Percentiles rank a stretch among this genome's conserved stretches.
Conservation (phyloP, 37 sponge, comb jelly and placozoan genomes). For the Crambe crambe region DNA sequence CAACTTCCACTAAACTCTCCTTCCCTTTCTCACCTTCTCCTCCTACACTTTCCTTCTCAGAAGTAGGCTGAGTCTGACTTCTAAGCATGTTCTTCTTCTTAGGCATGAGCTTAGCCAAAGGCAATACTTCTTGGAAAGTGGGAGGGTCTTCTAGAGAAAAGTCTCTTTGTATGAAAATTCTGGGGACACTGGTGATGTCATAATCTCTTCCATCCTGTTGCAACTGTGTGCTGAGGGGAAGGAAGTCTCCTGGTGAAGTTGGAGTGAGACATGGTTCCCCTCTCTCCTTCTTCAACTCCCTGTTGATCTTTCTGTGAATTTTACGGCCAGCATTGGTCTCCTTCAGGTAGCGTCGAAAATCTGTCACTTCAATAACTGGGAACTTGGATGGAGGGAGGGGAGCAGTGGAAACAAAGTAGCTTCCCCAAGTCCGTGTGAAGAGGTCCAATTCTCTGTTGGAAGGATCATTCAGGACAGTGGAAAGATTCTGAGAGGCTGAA, state of each 20-base stretch:
- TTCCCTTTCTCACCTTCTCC: background rate
- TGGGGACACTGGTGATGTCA: constrained; percentile 61
- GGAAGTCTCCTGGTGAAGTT: constrained; percentile 16
- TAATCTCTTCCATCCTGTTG: constrained; percentile 63
- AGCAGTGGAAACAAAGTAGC: constrained; percentile 72
- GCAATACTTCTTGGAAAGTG: constrained; percentile 85
- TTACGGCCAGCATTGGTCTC: constrained; percentile 58
- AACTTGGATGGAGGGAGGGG: constrained; percentile 55
- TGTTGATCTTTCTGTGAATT: constrained; percentile 37
- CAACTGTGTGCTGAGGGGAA: constrained; percentile 32
- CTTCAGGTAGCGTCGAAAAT: constrained; percentile 74
- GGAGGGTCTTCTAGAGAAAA: constrained; percentile 73
- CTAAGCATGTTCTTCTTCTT: background rate
- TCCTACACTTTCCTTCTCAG: background rate
- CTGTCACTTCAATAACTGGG: constrained; percentile 55
- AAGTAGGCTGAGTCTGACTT: background rate
- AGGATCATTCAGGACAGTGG: constrained; percentile 92
- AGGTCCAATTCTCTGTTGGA: constrained; percentile 71
- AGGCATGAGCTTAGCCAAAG: constrained; percentile 35
- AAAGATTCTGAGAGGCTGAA: constrained; percentile 76
- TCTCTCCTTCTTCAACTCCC: constrained; percentile 31
- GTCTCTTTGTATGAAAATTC: constrained; percentile 68
- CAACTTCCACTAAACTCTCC: background rate
- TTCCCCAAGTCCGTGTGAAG: constrained; percentile 95
- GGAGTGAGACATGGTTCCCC: background rate